Conservation (phyloP, 1,140 invertebrate genomes). For the Danaus plexippus region DNA sequence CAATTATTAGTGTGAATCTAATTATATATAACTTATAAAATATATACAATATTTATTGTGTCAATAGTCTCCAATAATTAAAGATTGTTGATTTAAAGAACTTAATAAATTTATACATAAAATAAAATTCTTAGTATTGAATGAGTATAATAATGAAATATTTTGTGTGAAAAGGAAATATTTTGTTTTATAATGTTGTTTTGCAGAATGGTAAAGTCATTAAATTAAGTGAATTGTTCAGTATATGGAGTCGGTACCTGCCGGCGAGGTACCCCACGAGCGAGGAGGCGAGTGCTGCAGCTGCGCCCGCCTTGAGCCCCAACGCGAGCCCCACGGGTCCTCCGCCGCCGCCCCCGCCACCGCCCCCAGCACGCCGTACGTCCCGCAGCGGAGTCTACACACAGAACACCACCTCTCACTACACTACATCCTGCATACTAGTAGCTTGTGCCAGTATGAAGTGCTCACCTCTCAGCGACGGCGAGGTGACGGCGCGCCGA, state of each 20-base stretch:
- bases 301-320: slow-evolving; percentile 45
- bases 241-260: neutral
- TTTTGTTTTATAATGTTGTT: neutral
- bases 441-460: neutral
- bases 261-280: slow-evolving; percentile 32
- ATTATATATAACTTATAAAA: too few species aligned
- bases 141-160: too few species aligned
- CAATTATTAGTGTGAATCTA: too few species aligned
- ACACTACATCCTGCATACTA: neutral
- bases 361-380: slow-evolving; percentile 35
- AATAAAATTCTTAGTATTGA: too few species aligned
- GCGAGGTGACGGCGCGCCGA: slow-evolving; percentile 74
- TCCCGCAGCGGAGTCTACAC: slow-evolving; percentile 33
- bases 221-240: neutral
- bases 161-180: too few species aligned
- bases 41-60: too few species aligned
- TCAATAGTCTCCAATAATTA: too few species aligned
- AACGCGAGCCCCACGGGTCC: slow-evolving; percentile 42
- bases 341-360: slow-evolving; percentile 31
- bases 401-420: slow-evolving; percentile 16
- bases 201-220: neutral
- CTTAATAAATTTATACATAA: neutral
- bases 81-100: neutral
- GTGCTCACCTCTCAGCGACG: slow-evolving; percentile 74
- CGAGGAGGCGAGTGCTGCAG: slow-evolving; percentile 35